Conservation (phyloP, 1,140 invertebrate species). For the Ostrea edulis region DNA sequence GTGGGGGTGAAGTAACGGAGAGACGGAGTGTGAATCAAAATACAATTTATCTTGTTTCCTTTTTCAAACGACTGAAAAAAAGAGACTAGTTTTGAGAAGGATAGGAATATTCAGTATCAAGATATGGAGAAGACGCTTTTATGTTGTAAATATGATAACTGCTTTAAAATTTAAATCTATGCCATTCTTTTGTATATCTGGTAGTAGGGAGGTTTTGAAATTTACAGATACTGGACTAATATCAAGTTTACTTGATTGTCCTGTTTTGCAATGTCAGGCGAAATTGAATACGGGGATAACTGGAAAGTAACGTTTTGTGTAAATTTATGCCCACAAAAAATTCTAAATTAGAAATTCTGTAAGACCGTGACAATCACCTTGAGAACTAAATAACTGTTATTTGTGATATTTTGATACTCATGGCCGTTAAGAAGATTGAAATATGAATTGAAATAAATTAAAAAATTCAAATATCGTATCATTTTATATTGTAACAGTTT, state of each 20-base stretch:
- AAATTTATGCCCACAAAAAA: not conserved
- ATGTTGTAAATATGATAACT: conserved; percentile 18
- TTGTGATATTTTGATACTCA: conserved; percentile 12
- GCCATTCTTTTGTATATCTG: not conserved
- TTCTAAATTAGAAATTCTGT: not conserved
- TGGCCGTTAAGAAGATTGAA: not conserved
- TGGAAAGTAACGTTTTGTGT: conserved; percentile 25
- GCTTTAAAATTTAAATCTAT: conserved; percentile 9
- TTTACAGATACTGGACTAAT: not conserved
- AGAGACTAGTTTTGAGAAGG: not conserved
- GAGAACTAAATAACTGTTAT: not conserved
- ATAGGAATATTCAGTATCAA: not conserved
- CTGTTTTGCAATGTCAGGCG: not conserved
- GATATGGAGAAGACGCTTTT: not conserved
- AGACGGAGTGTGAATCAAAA: conserved; percentile 1
- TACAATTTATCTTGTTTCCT: conserved; percentile 24
- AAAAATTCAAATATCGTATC: conserved; percentile 30
- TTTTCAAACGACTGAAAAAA: conserved; percentile 30
- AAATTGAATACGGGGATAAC: not conserved
- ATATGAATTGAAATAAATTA: conserved; percentile 7
- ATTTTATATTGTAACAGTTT: conserved; percentile 15
- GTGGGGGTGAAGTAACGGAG: conserved; percentile 32
- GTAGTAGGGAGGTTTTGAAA: not conserved
- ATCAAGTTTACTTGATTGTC: conserved; percentile 1
- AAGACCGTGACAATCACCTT: not conserved